Evolutionary conservation across 1,140 invertebrate genomes (phyloP), one percentile per base, ranked within the genome.

Genomic region (Oreohelix idahoensis): DNA sequence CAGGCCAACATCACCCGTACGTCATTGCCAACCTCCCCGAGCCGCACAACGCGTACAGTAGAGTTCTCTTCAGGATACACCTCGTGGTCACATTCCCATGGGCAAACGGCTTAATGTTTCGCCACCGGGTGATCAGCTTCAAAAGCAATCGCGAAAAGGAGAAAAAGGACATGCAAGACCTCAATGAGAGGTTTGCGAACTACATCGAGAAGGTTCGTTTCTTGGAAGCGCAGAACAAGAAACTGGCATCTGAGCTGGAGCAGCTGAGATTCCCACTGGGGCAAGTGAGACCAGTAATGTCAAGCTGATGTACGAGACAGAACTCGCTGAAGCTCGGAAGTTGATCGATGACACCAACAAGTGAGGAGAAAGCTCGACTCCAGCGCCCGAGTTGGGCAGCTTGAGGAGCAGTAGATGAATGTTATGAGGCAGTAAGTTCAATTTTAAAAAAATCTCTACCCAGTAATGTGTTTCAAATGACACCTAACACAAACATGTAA

Each of bases 161-260:
- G 84, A 93, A 93, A 89, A 92, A 93, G 86, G 93, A 93, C 79
- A 90, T 94, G 89, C 90, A 89, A 74, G 93, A 93, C 81, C 85
- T 94, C 77, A 94, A 94, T 85, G 92, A 93, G 84, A 89, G 93
- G 49, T 92, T 94, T 83, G 93, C 93, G n/a, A n/a, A n/a, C n/a
- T n/a, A n/a, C n/a, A n/a, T n/a, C n/a, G n/a, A n/a, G n/a, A n/a
- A n/a, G n/a, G n/a, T n/a, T n/a, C n/a, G n/a, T n/a, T n/a, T n/a
- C n/a, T n/a, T n/a, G n/a, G n/a, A n/a, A n/a, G n/a, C 93, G 20
- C 93, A 94, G 86, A 94, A 94, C 86, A 91, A 92, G 80, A 93
- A 93, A 81, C 84, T 94, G 36, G 91, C 89, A 23, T 87, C 89
- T 42, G 93, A 94, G 85, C 88, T 94, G 79, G 92, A 93, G 39